Base-by-base conservation (phyloP, 2,797 vertebrate genomes). In the Myiotriccus ornatus region DNA sequence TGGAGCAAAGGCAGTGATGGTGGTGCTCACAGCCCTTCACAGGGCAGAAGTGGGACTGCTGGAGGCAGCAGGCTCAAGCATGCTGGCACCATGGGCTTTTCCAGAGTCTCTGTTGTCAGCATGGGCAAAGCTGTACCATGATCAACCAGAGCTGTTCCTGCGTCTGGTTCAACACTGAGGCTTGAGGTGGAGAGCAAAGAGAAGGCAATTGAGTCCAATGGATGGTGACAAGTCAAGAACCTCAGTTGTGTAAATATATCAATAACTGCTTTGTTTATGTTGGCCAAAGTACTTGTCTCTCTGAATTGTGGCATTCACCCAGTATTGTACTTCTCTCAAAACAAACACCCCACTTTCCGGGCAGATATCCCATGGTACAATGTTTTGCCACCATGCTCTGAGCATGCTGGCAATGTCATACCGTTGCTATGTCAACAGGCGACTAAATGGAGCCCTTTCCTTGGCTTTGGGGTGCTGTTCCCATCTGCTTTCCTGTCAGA, bases 221-320 rank as follows among this genome's bases (percentile, higher is more conserved):
- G 79, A 83, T 46, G 32, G 70, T 93, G 82, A 81, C 65, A 84
- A 93, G 70, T 65, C 80, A 90, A 84, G 74, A 94, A 74, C 90
- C 53, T 83, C 17, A 30, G 65, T 37, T 17, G 1, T 73, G 76
- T 87, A 94, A 95, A 96, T 92, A 87, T 89, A 95, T 93, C 93
- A 95, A 69, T 95, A 91, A 95, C 73, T 81, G 62, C 76, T 94
- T 83, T 95, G 92, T 95, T 96, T 94, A 73, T 84, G 69, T 94
- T 95, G 96, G 94, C 80, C 5, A 6, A 88, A 91, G 74, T 73
- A 69, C 47, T 87, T 79, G 43, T 57, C 75, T 92, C 76, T 94
- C 77, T 93, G 84, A 93, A 84, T 69, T 74, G 88, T 93, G 86
- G 77, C 77, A 63, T 95, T 95, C 86, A 89, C 88, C 47, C 77